Percentiles rank a stretch among this genome's conserved stretches.
phyloP scores from a whole-genome alignment of 2,113 vertebrate species.

The Cebidichthys violaceus region DNA sequence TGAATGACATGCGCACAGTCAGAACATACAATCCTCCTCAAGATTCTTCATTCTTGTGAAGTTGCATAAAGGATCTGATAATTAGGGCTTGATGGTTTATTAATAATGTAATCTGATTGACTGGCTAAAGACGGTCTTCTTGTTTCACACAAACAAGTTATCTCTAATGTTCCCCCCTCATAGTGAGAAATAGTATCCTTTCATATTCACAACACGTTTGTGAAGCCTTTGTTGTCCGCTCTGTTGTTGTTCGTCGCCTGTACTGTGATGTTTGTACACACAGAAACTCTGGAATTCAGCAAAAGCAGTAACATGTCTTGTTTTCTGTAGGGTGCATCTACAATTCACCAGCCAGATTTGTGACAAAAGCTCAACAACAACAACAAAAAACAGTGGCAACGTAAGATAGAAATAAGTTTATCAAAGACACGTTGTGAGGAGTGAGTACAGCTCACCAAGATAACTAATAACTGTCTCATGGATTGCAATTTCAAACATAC shows the following conservation, averaged over 20 bases:
- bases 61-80: constrained; percentile 13
- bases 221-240: constrained; percentile 8
- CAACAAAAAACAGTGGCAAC: not conserved
- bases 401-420: constrained; percentile 3
- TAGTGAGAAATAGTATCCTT: not conserved
- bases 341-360: not conserved
- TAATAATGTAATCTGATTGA: constrained; percentile 27
- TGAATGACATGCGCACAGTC: not conserved
- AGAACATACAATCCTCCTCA: not conserved
- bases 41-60: not conserved
- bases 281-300: not conserved
- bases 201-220: not conserved
- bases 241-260: not conserved
- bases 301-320: not conserved
- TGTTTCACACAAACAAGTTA: constrained; percentile 7
- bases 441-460: not conserved
- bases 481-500: not conserved
- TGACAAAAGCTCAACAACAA: not conserved
- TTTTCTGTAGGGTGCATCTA: constrained; percentile 1
- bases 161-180: not conserved
- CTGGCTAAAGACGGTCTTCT: not conserved
- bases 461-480: not conserved
- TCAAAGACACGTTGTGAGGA: not conserved
- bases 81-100: constrained; percentile 16
- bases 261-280: not conserved